Evolutionary conservation across 2,888 invertebrate species (phyloP).

Genomic region (Lysandra bellargus): DNA sequence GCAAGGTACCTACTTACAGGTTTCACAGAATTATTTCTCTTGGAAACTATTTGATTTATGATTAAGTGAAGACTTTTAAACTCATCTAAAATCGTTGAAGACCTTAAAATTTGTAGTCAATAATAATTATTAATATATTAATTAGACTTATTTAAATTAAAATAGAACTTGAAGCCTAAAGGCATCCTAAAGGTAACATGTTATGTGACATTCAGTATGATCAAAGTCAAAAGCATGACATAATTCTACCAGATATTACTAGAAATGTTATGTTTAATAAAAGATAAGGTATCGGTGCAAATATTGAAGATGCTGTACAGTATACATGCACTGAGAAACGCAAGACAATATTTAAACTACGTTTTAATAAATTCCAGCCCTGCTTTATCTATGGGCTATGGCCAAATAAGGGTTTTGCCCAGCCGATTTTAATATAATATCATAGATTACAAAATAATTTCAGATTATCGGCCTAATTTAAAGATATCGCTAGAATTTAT

Average conservation of each 20-base stretch:
- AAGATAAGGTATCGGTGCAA: constrained; percentile 8
- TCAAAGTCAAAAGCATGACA: background rate
- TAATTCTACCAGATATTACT: background rate
- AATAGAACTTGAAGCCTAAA: background rate
- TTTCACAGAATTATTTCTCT: background rate
- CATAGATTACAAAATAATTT: background rate
- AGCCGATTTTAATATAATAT: background rate
- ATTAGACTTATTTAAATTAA: no score
- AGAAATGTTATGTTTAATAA: constrained; percentile 4
- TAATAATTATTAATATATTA: no score
- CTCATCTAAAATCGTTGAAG: background rate
- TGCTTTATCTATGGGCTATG: background rate
- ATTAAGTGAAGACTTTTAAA: background rate
- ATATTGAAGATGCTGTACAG: background rate
- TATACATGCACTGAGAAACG: background rate
- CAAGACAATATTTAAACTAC: background rate
- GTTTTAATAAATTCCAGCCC: background rate
- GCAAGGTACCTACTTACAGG: background rate
- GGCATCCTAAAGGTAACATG: background rate
- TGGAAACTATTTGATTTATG: no score
- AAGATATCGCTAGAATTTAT: constrained; percentile 5
- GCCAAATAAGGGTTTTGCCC: background rate
- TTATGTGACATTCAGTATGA: background rate
- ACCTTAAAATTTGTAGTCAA: background rate
- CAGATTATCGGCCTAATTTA: background rate